Evolutionary conservation across 2,888 invertebrate genomes (phyloP), one percentile per base, ranked within the genome.

Genomic region (Tipula vernalis): DNA sequence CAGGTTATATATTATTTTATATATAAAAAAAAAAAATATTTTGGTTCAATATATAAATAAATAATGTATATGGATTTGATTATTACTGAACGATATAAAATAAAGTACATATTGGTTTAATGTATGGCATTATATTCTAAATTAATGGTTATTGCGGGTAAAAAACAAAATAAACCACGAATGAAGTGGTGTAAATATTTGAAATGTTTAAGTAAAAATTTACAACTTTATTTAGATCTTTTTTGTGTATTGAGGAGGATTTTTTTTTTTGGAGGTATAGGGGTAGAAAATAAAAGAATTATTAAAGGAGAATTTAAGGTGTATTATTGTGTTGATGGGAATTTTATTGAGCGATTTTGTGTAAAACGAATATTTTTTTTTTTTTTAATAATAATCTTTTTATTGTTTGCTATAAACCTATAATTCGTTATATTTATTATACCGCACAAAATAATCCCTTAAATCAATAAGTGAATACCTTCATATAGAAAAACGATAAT

Each of bases 31-130:
- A 71, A 71, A 71, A 18, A 71, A 18, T 28, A 71, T 28, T 28
- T 71, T 28, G 71, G 71, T 71, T 71, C 71, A 71, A 71, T 71
- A 71, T 71, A 71, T 71, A 71, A 71, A 71, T 71, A 71, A 71
- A 71, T 71, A 71, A 71, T 71, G 71, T 71, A 71, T 71, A 71
- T 71, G 71, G 71, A 71, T 71, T 71, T 71, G 71, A 71, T 71
- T 71, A 71, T 71, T 71, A 71, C 71, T 12, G 71, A 71, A 71
- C 71, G 71, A 71, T 71, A 71, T 71, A 71, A 71, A 71, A 71
- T 71, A 71, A 71, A 71, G 71, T 71, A 71, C 71, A 71, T 71
- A 71, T 71, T 71, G 71, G 71, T 71, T 71, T 71, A 71, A 71
- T 71, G 71, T 71, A 71, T 71, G 71, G 71, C 71, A 71, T 71